Evolutionary conservation across 2,113 vertebrate species (phyloP).

Genomic region (Grus americana): DNA sequence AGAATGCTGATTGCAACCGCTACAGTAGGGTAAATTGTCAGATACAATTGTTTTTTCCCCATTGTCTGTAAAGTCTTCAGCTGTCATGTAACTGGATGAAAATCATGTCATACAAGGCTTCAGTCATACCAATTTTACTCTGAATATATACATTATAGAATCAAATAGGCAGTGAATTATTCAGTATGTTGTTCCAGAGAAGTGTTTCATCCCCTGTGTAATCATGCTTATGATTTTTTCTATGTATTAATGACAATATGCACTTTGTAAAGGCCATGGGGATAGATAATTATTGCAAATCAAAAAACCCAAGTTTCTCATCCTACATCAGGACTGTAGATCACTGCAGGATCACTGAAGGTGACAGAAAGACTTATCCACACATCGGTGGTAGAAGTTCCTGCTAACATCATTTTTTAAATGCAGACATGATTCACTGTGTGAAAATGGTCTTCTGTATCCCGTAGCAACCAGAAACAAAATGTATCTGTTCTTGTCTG

Average conservation of each 20-base stretch:
- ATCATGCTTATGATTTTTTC: background rate
- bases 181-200: background rate
- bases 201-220: background rate
- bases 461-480: constrained; percentile 63
- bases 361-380: background rate
- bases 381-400: background rate
- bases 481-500: constrained; percentile 58
- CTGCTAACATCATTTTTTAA: constrained; percentile 19
- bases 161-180: background rate
- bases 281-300: background rate
- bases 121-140: background rate
- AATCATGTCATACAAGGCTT: background rate
- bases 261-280: background rate
- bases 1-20: background rate
- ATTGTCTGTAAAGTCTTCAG: background rate
- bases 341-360: background rate
- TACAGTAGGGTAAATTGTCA: background rate
- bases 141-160: background rate
- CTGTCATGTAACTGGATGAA: background rate
- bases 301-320: background rate
- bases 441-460: constrained; percentile 43
- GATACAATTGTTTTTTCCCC: background rate
- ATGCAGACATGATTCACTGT: constrained; percentile 13
- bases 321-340: background rate
- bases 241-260: background rate